These are phyloP conservation scores for Drosophila subsilvestris DNA, from an alignment of 2,888 invertebrate genomes.

Conservation along the genomic window DNA sequence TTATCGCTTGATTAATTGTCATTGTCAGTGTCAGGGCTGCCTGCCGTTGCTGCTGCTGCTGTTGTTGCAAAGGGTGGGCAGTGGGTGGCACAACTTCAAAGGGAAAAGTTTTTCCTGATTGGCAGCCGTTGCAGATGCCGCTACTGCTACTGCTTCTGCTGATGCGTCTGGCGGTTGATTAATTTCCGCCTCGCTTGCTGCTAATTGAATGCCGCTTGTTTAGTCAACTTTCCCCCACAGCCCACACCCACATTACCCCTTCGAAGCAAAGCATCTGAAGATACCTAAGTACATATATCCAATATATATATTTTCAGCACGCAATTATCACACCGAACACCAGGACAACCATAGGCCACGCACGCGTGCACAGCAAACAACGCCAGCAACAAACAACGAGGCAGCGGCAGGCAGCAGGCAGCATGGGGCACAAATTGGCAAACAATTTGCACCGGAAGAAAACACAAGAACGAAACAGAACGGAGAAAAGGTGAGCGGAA, in stretches of 20 bases:
- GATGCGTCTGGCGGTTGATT: conserved; percentile 51
- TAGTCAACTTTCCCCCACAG: conserved; percentile 17
- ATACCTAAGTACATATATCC: conserved; percentile 1
- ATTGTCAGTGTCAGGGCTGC: conserved; percentile 61
- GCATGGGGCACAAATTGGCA: conserved; percentile 53
- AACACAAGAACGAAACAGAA: conserved; percentile 3
- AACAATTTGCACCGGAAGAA: conserved; percentile 50
- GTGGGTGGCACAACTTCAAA: conserved; percentile 60
- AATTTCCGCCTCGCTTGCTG: conserved; percentile 53
- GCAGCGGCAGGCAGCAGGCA: conserved; percentile 9
- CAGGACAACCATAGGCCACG: conserved; percentile 46
- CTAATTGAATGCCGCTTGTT: conserved; percentile 50
- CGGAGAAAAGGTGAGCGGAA: conserved; percentile 50
- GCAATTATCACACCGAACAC: conserved; percentile 52
- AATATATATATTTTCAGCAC: conserved; percentile 42
- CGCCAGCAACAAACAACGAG: conserved; percentile 18
- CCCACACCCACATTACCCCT: background rate
- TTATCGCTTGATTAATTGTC: conserved; percentile 83
- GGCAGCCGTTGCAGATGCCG: conserved; percentile 38
- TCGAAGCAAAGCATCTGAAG: background rate
- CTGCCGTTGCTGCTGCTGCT: background rate
- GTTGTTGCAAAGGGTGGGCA: conserved; percentile 14
- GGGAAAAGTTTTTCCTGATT: conserved; percentile 61
- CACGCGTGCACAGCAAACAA: conserved; percentile 46
- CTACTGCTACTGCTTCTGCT: conserved; percentile 13